Base-by-base conservation (phyloP, 2,113 vertebrate genomes). In the Nothoprocta pentlandii region DNA sequence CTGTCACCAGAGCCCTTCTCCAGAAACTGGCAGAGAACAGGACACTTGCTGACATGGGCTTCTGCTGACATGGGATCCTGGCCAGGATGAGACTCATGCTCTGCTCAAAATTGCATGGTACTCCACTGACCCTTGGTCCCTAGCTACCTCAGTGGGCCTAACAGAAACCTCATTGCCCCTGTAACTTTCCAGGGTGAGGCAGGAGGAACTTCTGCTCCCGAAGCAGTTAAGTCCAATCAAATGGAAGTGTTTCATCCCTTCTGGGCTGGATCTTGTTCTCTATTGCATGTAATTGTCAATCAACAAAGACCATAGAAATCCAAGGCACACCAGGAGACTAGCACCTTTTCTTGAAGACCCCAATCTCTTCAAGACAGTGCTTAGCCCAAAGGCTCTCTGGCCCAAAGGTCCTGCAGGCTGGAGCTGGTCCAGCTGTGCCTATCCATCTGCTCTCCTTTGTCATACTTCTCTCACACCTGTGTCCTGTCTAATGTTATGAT, bases 261-360 rank as follows among this genome's bases (percentile, higher is more conserved):
- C 54, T 21, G 28, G 0, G 0, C 44, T 20, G 39, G 47, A 44
- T 26, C 64, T 1, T 6, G 2, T 26, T 6, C 85, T 63, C 36
- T 5, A 1, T 1, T 1, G 16, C 6, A 16, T 16, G 41, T 16
- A 56, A 12, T 14, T 0, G 53, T 2, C 36, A 46, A 4, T 3
- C 62, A 71, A 68, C 25, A 71, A 16, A 2, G 2, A 44, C 12
- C 70, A 16, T 46, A 28, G 42, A 7, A 44, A 4, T 3, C 0
- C 0, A 20, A 15, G 39, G 39, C 44, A 51, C 15, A 8, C 2
- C 56, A 20, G 30, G 39, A 85, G 41, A 22, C 32, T 5, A 17
- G 67, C 0, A 2, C 41, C 36, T 32, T 19, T 32, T 8, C 32
- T 7, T 7, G 30, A 23, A 28, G 34, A 22, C n/a, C 46, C 15